Conservation (phyloP, 2,888 invertebrate species). For the Parascotia fuliginaria region DNA sequence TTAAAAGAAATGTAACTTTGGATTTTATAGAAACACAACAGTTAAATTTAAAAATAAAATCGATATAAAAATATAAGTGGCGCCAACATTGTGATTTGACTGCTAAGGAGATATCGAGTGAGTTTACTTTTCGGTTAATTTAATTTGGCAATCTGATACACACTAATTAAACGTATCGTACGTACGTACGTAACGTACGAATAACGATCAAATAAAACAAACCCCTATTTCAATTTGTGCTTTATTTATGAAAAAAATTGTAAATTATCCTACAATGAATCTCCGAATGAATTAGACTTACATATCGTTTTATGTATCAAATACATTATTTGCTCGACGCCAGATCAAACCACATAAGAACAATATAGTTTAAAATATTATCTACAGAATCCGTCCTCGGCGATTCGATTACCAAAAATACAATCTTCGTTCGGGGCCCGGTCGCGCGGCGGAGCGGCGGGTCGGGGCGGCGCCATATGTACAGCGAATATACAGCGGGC, state of each 20-base stretch:
- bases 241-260: constrained; percentile 89
- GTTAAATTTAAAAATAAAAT: too few species aligned
- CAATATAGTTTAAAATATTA: constrained; percentile 85
- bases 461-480: constrained; percentile 54
- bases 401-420: constrained; percentile 84
- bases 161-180: too few species aligned
- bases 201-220: constrained; percentile 67
- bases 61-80: too few species aligned
- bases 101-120: too few species aligned
- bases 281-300: constrained; percentile 87
- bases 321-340: constrained; percentile 85
- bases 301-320: constrained; percentile 86
- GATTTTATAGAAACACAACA: too few species aligned
- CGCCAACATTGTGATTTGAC: too few species aligned
- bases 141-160: too few species aligned
- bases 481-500: constrained; percentile 69
- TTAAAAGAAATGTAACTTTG: too few species aligned
- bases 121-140: too few species aligned
- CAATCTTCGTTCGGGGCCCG: constrained; percentile 70
- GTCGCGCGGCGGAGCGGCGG: constrained; percentile 25
- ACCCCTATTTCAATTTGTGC: constrained; percentile 84
- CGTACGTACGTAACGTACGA: too few species aligned
- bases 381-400: constrained; percentile 85
- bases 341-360: constrained; percentile 85
- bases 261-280: constrained; percentile 88